These are phyloP conservation scores for Diadromus collaris DNA, from an alignment of 2,888 invertebrate genomes.

Conservation along the genomic window DNA sequence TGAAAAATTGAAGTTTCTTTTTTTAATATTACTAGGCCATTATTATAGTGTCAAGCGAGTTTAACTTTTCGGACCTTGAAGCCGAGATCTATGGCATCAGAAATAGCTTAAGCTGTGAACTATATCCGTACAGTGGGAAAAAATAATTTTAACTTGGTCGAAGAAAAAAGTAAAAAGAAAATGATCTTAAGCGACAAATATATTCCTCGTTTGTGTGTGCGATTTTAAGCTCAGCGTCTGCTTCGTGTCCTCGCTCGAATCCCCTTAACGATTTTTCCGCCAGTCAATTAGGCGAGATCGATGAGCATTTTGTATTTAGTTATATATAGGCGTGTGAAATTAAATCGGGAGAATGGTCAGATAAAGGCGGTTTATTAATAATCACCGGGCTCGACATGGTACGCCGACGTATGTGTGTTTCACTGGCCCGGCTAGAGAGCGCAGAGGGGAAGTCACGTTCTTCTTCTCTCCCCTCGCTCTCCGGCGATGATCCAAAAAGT, in stretches of 20 bases:
- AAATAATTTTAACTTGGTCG: background rate
- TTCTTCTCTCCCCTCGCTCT: conserved; percentile 1
- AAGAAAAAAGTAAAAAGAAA: conserved; percentile 1
- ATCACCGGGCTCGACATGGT: conserved; percentile 34
- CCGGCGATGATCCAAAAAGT: conserved; percentile 27
- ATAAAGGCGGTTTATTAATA: conserved; percentile 49
- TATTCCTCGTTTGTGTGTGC: background rate
- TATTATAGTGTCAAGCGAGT: background rate
- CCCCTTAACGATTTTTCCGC: background rate
- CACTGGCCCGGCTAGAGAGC: conserved; percentile 11
- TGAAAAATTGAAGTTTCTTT: background rate
- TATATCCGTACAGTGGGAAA: background rate
- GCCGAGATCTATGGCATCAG: background rate
- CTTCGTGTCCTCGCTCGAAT: background rate
- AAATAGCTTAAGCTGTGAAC: background rate
- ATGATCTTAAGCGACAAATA: background rate
- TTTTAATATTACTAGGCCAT: background rate
- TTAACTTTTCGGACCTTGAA: background rate
- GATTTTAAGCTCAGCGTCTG: background rate
- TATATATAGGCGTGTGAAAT: background rate
- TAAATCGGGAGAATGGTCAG: conserved; percentile 21
- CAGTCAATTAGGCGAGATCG: background rate
- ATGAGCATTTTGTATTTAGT: background rate
- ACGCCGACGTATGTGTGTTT: conserved; percentile 11
- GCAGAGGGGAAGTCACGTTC: background rate